Conservation (phyloP, 35 echinoderm and acorn worm genomes). For the Hemicentrotus pulcherrimus region DNA sequence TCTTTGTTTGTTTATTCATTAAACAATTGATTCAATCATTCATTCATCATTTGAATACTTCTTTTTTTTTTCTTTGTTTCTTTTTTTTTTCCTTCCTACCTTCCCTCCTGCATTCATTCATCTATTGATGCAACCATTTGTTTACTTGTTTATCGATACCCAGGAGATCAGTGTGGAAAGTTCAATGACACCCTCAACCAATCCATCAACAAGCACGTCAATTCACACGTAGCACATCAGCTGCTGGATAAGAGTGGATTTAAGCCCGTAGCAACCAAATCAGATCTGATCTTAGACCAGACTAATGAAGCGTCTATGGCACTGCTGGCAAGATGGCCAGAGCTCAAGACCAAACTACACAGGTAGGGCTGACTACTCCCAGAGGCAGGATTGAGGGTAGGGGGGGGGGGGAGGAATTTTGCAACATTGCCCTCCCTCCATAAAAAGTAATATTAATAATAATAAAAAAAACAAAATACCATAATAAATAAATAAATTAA, state of each 20-base stretch:
- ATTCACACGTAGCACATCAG: constrained; percentile 48
- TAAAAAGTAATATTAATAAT: no score
- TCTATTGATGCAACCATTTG: background rate
- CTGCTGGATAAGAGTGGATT: constrained; percentile 35
- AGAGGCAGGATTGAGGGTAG: no score
- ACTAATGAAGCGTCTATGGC: constrained; percentile 57
- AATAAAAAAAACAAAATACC: no score
- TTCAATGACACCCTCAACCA: constrained; percentile 40
- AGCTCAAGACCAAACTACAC: constrained; percentile 83
- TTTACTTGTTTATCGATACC: background rate
- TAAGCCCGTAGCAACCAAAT: constrained; percentile 57
- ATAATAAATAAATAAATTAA: no score
- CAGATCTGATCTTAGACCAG: constrained; percentile 65
- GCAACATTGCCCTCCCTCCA: no score
- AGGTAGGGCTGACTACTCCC: background rate
- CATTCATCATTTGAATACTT: no score
- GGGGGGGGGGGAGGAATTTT: no score
- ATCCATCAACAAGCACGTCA: constrained; percentile 57
- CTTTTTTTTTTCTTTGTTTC: no score
- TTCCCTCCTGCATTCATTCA: no score
- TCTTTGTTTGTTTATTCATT: no score
- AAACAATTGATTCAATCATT: no score
- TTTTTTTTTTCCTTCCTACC: no score
- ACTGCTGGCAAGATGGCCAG: constrained; percentile 83
- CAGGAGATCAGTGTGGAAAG: constrained; percentile 59